Conservation (phyloP, 2,888 invertebrate species). For the Drosophila longiperda region DNA sequence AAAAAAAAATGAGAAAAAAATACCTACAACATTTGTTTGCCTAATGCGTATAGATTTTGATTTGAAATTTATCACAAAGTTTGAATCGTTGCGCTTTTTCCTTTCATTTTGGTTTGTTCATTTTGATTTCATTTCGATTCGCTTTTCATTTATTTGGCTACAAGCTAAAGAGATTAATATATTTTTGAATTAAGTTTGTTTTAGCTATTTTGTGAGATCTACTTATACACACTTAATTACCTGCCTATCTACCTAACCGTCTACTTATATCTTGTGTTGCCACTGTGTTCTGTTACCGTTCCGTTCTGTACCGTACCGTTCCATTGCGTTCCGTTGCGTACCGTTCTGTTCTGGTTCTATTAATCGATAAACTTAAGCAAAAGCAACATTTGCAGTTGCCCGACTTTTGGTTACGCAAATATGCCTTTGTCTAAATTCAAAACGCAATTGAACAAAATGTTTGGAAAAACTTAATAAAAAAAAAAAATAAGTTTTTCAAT, state of each 20-base stretch:
- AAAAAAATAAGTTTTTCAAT: conserved; percentile 51
- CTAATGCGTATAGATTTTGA: conserved; percentile 14
- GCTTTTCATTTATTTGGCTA: conserved; percentile 31
- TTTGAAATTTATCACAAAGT: conserved; percentile 47
- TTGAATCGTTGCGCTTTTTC: conserved; percentile 59
- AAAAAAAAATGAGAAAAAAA: background rate
- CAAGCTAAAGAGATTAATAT: conserved; percentile 13
- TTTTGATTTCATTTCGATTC: conserved; percentile 10
- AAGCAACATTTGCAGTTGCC: conserved; percentile 22
- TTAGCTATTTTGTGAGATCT: conserved; percentile 12
- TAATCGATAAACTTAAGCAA: conserved; percentile 30
- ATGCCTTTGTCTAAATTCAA: conserved; percentile 35
- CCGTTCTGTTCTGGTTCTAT: conserved; percentile 36
- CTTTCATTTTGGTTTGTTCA: conserved; percentile 30
- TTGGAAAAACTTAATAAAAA: conserved; percentile 33
- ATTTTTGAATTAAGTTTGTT: background rate
- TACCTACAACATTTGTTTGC: conserved; percentile 8
- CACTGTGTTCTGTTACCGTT: conserved; percentile 47
- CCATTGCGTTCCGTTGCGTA: conserved; percentile 21
- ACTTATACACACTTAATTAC: conserved; percentile 24
- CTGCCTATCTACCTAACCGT: conserved; percentile 43
- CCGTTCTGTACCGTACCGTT: conserved; percentile 23
- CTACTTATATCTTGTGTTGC: conserved; percentile 39
- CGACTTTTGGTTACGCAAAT: conserved; percentile 13
- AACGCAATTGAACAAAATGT: conserved; percentile 36